Evolutionary conservation across 1,140 invertebrate genomes (phyloP), one percentile per base, ranked within the genome.

Genomic region (Diabrotica undecimpunctata): DNA sequence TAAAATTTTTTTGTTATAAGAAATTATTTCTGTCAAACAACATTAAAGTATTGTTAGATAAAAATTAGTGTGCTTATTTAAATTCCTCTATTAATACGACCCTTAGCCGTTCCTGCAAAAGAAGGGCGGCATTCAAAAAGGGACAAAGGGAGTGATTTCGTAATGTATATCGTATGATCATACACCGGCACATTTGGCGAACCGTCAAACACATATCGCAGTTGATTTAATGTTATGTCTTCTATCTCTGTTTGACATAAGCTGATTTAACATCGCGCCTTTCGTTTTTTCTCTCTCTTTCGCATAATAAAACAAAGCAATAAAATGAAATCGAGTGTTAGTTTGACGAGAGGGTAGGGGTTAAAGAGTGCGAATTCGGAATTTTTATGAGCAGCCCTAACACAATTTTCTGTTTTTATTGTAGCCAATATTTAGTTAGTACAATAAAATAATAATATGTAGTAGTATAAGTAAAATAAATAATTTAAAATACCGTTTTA

Each of bases 81-180:
- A 25, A 25, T 25, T 25, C 25, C 25, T 25, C 25, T 25, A 25
- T 25, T 25, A 25, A 25, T n/a, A 25, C 25, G 4, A 2, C 41
- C 41, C 25, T 13, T 55, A 55, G 54, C 54, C 54, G 13, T 7
- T 35, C 25, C 54, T 36, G 13, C 13, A 6, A 55, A 10, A 36
- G 25, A 55, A 55, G 56, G n/a, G 35, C 56, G 38, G 35, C 36
- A 58, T 13, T 58, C 5, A 8, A 46, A 46, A 46, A 61, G 41
- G 41, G 41, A 51, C 54, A 11, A 36, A 51, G 59, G 59, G 59
- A 52, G 59, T 61, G 59, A 61, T 41, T 39, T 14, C 35, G 59
- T 61, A 50, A 61, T 52, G 25, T 61, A 61, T 51, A 61, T 61
- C 59, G 37, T 61, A 51, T 52, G 59, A 61, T 61, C 41, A 61